Evolutionary conservation across 2,113 vertebrate species (phyloP).

Genomic region (Hippocampus comes): DNA sequence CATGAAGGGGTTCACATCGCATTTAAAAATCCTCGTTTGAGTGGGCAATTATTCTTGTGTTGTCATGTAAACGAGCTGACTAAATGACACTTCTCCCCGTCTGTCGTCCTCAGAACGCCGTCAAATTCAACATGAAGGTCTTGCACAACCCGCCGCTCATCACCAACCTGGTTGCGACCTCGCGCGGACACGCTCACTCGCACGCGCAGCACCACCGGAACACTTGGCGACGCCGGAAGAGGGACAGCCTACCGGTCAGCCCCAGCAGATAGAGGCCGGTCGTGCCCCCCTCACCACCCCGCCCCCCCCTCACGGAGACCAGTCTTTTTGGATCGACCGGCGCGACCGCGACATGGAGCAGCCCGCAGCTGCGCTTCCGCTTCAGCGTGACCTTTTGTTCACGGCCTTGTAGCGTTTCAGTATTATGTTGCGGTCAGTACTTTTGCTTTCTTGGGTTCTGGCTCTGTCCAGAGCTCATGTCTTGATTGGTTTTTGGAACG

Average conservation of each 20-base stretch:
- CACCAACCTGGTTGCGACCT: slow-evolving; percentile 72
- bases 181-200: slow-evolving; percentile 66
- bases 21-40: no score
- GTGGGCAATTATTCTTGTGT: not conserved
- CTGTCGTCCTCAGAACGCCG: slow-evolving; percentile 66
- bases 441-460: slow-evolving; percentile 29
- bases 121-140: slow-evolving; percentile 87
- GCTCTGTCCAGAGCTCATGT: slow-evolving; percentile 13
- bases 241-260: slow-evolving; percentile 89
- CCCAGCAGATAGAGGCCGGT: slow-evolving; percentile 85
- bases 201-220: slow-evolving; percentile 88
- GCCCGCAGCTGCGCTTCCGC: slow-evolving; percentile 35
- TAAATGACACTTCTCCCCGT: not conserved
- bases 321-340: no score
- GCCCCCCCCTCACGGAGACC: slow-evolving; percentile 41
- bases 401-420: slow-evolving; percentile 21
- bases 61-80: not conserved
- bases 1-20: no score
- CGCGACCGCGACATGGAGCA: slow-evolving; percentile 18
- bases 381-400: slow-evolving; percentile 25
- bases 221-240: slow-evolving; percentile 88
- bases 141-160: slow-evolving; percentile 77
- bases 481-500: slow-evolving; percentile 3
- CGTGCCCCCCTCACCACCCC: not conserved
- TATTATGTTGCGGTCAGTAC: slow-evolving; percentile 39